Conservation (phyloP, 2,797 vertebrate species). For the Gallinago stenura region DNA sequence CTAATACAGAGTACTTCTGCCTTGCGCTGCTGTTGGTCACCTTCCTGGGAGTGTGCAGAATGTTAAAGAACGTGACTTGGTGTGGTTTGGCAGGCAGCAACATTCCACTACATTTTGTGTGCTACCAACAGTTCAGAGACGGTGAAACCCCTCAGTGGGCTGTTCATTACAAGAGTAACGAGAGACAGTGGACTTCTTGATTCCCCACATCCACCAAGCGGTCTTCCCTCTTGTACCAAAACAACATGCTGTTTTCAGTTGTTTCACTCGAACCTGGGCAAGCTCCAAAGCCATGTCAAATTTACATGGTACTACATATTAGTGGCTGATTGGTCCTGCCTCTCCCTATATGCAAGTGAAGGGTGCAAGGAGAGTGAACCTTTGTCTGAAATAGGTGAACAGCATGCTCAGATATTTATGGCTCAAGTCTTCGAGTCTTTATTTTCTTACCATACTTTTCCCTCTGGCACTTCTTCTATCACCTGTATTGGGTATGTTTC, state of each 20-base stretch:
- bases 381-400: not conserved
- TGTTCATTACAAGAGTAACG: not conserved
- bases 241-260: not conserved
- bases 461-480: not conserved
- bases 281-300: not conserved
- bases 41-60: not conserved
- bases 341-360: not conserved
- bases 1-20: not conserved
- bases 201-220: accelerated
- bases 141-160: not conserved
- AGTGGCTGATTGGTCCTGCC: not conserved
- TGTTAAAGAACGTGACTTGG: not conserved
- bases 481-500: not conserved
- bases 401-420: not conserved
- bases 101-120: accelerated
- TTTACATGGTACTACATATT: not conserved
- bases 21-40: not conserved
- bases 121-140: not conserved
- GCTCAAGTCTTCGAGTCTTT: not conserved
- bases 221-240: not conserved
- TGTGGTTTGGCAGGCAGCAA: not conserved
- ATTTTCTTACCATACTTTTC: not conserved
- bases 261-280: not conserved
- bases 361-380: not conserved
- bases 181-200: not conserved